Percentiles rank a stretch among this genome's conserved stretches.
These are phyloP conservation scores for Lampropteryx suffumata DNA, from an alignment of 2,888 invertebrate genomes.

Conservation along the genomic window DNA sequence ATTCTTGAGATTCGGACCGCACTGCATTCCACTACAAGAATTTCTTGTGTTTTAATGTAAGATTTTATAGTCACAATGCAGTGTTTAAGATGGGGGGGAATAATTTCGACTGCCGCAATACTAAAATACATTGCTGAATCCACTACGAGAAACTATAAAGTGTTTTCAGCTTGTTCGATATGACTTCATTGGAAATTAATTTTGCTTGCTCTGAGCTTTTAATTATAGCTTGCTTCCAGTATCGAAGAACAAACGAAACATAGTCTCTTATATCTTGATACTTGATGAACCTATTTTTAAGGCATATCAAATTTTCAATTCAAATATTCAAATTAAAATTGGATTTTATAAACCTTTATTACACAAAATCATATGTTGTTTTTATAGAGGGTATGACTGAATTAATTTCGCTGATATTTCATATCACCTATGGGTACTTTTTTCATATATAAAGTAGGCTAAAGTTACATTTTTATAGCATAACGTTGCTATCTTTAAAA, in stretches of 20 bases:
- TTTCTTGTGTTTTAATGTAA: slow-evolving; percentile 65
- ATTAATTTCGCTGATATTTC: no score
- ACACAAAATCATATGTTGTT: no score
- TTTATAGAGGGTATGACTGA: no score
- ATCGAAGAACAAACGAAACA: slow-evolving; percentile 16
- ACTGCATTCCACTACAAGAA: slow-evolving; percentile 56
- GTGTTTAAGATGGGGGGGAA: slow-evolving; percentile 36
- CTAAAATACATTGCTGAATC: slow-evolving; percentile 18
- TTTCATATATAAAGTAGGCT: no score
- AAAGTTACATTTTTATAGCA: background rate
- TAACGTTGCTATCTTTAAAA: background rate
- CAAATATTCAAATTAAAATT: no score
- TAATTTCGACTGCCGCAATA: slow-evolving; percentile 24
- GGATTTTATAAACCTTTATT: no score
- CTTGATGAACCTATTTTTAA: no score
- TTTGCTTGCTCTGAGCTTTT: slow-evolving; percentile 30
- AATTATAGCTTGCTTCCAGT: slow-evolving; percentile 43
- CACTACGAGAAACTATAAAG: slow-evolving; percentile 11
- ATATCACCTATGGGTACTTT: no score
- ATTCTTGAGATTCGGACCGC: slow-evolving; percentile 56
- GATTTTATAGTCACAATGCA: slow-evolving; percentile 57
- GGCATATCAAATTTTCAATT: no score
- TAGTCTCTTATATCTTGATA: slow-evolving; percentile 23
- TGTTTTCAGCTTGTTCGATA: slow-evolving; percentile 5
- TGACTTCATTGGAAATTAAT: slow-evolving; percentile 14